A percentile compares a stretch with the other conserved stretches of the same genome.
Evolutionary conservation across 2,797 vertebrate genomes (phyloP).

Genomic region (Sylvia borin): DNA sequence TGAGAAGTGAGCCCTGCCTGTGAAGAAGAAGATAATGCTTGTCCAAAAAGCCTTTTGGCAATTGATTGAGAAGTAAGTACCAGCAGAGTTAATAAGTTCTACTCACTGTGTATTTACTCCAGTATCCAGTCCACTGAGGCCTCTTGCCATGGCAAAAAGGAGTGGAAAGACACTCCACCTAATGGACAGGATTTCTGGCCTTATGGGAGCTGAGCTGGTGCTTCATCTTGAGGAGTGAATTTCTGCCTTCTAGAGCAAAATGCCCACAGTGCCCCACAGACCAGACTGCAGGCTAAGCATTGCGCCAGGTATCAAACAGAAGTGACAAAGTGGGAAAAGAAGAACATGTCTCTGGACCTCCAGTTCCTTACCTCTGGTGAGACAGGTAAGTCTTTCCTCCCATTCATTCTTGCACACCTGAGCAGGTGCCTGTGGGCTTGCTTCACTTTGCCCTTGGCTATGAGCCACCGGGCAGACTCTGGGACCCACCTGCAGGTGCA

Average conservation of each 20-base stretch:
- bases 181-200: not conserved
- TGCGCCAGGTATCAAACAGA: not conserved
- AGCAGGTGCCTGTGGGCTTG: slow-evolving; percentile 79
- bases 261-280: not conserved
- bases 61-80: not conserved
- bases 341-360: not conserved
- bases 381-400: slow-evolving; percentile 52
- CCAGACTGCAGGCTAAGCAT: not conserved
- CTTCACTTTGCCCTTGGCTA: slow-evolving; percentile 79
- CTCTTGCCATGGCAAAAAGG: not conserved
- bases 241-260: not conserved
- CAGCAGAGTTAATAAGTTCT: not conserved
- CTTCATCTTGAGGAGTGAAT: not conserved
- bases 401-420: slow-evolving; percentile 81
- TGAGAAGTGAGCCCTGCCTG: not conserved
- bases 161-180: not conserved
- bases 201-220: not conserved
- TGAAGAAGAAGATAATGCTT: not conserved
- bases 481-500: slow-evolving; percentile 84
- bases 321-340: not conserved
- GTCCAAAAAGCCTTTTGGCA: not conserved
- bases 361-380: slow-evolving; percentile 46
- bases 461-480: slow-evolving; percentile 88
- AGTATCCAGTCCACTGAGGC: not conserved
- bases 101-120: not conserved